These are phyloP conservation scores for Caenorhabditis sulstoni DNA, from an alignment of 2,888 invertebrate species.

Conservation along the genomic window DNA sequence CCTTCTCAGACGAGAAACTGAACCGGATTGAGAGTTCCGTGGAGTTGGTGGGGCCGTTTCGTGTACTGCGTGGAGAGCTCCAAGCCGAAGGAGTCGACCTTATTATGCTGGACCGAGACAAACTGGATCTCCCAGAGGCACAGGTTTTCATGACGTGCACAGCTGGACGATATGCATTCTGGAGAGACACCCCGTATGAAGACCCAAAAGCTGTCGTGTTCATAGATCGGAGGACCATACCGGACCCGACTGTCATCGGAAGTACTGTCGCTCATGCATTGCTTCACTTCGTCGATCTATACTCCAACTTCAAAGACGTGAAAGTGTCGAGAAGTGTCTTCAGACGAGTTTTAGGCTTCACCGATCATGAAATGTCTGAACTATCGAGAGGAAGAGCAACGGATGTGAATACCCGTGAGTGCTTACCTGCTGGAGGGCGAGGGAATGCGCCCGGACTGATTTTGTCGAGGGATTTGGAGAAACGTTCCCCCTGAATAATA, in stretches of 20 bases:
- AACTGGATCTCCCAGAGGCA: conserved; percentile 95
- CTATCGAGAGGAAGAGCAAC: background rate
- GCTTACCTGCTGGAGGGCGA: too few relatives aligned
- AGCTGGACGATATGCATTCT: conserved; percentile 69
- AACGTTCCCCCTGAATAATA: too few relatives aligned
- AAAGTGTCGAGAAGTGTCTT: background rate
- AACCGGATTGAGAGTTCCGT: background rate
- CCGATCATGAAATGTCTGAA: too few relatives aligned
- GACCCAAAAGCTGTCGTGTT: conserved; percentile 20
- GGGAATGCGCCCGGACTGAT: too few relatives aligned
- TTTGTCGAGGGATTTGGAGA: too few relatives aligned
- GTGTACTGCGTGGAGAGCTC: conserved; percentile 84
- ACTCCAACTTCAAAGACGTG: conserved; percentile 71
- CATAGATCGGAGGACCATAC: conserved; percentile 7
- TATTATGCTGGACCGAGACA: conserved; percentile 85
- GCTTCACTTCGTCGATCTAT: conserved; percentile 9
- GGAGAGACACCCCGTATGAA: conserved; percentile 59
- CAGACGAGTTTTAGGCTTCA: background rate
- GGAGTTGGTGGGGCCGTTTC: conserved; percentile 87
- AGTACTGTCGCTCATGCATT: conserved; percentile 21
- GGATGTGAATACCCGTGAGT: background rate
- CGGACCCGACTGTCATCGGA: conserved; percentile 16
- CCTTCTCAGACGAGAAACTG: conserved; percentile 19
- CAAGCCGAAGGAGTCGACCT: conserved; percentile 25
- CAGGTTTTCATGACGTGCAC: conserved; percentile 83